Evolutionary conservation across 2,113 vertebrate genomes (phyloP).

Genomic region (Upupa epops): DNA sequence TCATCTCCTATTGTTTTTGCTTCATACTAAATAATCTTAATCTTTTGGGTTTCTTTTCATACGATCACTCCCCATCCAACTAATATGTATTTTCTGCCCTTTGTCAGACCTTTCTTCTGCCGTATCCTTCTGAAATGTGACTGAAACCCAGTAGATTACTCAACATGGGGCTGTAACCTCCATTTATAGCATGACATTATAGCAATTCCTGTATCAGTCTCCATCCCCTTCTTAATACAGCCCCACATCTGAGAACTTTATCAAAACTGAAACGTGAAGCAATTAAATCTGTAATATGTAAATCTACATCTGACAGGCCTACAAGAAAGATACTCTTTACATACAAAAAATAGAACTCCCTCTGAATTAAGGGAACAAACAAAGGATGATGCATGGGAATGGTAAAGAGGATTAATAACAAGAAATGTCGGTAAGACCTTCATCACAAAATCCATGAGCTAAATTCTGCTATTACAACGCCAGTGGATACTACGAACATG

Average conservation of each 20-base stretch:
- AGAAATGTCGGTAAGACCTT: conserved; percentile 55
- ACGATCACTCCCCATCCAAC: conserved; percentile 21
- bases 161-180: conserved; percentile 43
- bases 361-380: conserved; percentile 64
- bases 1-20: conserved; percentile 55
- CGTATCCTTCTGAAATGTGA: conserved; percentile 28
- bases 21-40: conserved; percentile 58
- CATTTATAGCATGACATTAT: conserved; percentile 62
- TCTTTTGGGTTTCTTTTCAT: conserved; percentile 60
- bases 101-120: conserved; percentile 53
- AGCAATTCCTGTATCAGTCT: conserved; percentile 58
- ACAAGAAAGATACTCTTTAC: conserved; percentile 46
- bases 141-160: conserved; percentile 22
- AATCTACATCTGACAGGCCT: conserved; percentile 56
- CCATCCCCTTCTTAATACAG: conserved; percentile 47
- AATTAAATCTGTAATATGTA: conserved; percentile 62
- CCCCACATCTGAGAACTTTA: conserved; percentile 57
- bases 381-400: conserved; percentile 56
- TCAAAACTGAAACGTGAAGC: conserved; percentile 66
- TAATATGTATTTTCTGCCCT: conserved; percentile 59
- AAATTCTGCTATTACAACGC: conserved; percentile 58
- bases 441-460: conserved; percentile 59
- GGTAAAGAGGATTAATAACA: conserved; percentile 66
- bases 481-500: conserved; percentile 60
- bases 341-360: conserved; percentile 51